Evolutionary conservation across 1,140 invertebrate species (phyloP), one percentile per base, ranked within the genome.

Genomic region (Dryas iulia): DNA sequence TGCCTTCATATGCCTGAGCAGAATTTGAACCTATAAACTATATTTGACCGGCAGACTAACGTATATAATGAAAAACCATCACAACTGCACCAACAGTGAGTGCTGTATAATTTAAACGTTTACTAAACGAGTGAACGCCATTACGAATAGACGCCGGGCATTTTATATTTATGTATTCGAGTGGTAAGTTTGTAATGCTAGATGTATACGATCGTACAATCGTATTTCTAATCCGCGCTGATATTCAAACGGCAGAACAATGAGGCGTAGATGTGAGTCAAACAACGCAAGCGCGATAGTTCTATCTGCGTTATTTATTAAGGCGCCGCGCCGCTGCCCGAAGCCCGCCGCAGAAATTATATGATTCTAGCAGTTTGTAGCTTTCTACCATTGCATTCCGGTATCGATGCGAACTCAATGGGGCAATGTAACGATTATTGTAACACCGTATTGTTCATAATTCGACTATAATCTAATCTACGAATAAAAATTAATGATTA

Each of bases 231-330:
- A 68, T 67, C 70, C 60, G 57, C 47, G 35, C 65, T 54, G 70
- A 72, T 72, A 72, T 68, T 66, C 47, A 25, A 58, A 47, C 39
- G 39, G 39, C 39, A 33, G 65, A 72, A 72, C 70, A 63, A 72
- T 71, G 63, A 66, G 59, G 63, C 59, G 66, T 58, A 64, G 66
- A 72, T 72, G 70, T 70, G 69, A 69, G 60, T 72, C 66, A 74
- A 69, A 73, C 74, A 73, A 72, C 66, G 72, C 65, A 57, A 68
- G 35, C 64, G 61, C 57, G 74, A 76, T 73, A 57, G 71, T 35
- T 70, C 65, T 71, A 76, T 76, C 74, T 65, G 14, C 39, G 53
- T 66, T 71, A 73, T 76, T 76, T 76, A 76, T 73, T 73, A 58
- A 39, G 64, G 68, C 66, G 66, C 65, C 69, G 62, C 23, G 23